Evolutionary conservation across 92 coral and sea anemone species (phyloP).

Genomic region (Parazoanthus swiftii): DNA sequence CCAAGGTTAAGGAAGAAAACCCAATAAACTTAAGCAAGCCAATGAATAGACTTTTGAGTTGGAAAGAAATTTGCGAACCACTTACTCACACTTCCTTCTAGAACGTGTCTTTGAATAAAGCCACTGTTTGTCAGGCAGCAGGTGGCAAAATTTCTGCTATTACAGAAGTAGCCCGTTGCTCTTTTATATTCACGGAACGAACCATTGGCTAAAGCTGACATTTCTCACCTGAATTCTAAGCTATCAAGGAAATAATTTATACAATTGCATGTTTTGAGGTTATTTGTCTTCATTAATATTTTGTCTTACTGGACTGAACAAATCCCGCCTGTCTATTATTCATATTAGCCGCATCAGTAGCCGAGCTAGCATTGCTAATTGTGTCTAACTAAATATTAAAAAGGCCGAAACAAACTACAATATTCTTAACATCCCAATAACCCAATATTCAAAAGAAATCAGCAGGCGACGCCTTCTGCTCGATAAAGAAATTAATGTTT

Average conservation of each 20-base stretch:
- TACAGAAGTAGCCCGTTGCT: background rate
- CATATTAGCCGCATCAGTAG: background rate
- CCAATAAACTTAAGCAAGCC: background rate
- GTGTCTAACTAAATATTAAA: background rate
- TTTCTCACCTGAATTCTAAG: background rate
- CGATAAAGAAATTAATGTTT: background rate
- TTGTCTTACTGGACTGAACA: background rate
- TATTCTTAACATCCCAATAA: background rate
- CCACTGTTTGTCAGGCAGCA: background rate
- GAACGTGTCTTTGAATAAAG: background rate
- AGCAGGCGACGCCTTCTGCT: background rate
- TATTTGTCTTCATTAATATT: background rate
- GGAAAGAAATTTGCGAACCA: background rate
- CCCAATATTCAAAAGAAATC: background rate
- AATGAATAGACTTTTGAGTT: too few species aligned
- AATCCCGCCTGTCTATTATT: background rate
- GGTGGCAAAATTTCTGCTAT: background rate
- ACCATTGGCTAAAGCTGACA: background rate
- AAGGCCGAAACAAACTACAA: conserved; percentile 5
- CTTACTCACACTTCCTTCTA: background rate
- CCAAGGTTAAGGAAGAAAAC: background rate
- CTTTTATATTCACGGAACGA: background rate
- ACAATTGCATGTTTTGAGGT: background rate
- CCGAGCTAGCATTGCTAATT: background rate
- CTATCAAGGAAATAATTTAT: background rate